Percentiles rank a stretch among this genome's conserved stretches.
These are phyloP conservation scores for rat (Rattus norvegicus) DNA, from an alignment of 2,113 vertebrate species.

Conservation along the genomic window GRCr8 NC_086032.1:12940501-12941000, in stretches of 20 bases:
- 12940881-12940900: neutral
- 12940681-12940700: neutral
- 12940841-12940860: neutral
- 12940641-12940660: neutral
- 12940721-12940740: neutral
- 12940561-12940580: neutral
- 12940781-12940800: neutral
- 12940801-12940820: neutral
- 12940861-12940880: neutral
- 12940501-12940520: neutral
- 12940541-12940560: neutral
- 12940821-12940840: neutral
- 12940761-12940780: neutral
- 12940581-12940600: neutral
- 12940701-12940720: neutral
- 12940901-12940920: neutral
- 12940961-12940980: neutral
- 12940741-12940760: neutral
- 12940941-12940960: neutral
- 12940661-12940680: slow-evolving; percentile 9
- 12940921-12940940: neutral
- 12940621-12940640: neutral
- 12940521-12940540: neutral
- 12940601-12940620: neutral
- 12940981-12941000: too few species aligned